Evolutionary conservation across 2,113 vertebrate genomes (phyloP).

Genomic region (Poecilia latipinna): DNA sequence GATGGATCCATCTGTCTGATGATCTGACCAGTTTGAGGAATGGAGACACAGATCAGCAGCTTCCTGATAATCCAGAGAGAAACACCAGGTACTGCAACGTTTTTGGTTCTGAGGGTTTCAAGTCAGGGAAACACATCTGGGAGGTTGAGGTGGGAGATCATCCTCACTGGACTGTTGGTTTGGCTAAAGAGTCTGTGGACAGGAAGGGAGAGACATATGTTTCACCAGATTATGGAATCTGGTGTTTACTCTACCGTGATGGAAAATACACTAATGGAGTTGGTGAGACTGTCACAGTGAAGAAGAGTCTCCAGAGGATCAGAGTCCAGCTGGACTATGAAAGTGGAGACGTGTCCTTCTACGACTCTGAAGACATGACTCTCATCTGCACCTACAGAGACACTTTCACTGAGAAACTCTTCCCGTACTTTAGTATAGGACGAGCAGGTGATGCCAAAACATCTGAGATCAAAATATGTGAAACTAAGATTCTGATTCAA

Average conservation of each 20-base stretch:
- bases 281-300: background rate
- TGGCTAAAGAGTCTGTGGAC: constrained; percentile 43
- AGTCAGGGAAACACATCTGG: constrained; percentile 46
- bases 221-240: too few species aligned
- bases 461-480: constrained; percentile 24
- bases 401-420: constrained; percentile 56
- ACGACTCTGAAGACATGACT: constrained; percentile 33
- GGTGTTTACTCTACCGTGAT: rapidly evolving
- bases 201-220: background rate
- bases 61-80: too few species aligned
- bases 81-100: too few species aligned
- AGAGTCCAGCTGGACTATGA: constrained; percentile 60
- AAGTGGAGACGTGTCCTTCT: constrained; percentile 36
- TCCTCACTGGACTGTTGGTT: constrained; percentile 3
- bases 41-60: too few species aligned
- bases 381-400: constrained; percentile 30
- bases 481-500: too few species aligned
- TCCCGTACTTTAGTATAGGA: constrained; percentile 10
- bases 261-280: constrained; percentile 13
- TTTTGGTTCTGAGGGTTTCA: constrained; percentile 57
- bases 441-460: background rate
- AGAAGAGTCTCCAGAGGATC: constrained; percentile 44
- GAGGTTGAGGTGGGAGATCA: constrained; percentile 39
- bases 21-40: too few species aligned
- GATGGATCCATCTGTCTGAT: too few species aligned